Base-by-base conservation (phyloP, 2,888 invertebrate species). In the Tetheella fluctuosa region DNA sequence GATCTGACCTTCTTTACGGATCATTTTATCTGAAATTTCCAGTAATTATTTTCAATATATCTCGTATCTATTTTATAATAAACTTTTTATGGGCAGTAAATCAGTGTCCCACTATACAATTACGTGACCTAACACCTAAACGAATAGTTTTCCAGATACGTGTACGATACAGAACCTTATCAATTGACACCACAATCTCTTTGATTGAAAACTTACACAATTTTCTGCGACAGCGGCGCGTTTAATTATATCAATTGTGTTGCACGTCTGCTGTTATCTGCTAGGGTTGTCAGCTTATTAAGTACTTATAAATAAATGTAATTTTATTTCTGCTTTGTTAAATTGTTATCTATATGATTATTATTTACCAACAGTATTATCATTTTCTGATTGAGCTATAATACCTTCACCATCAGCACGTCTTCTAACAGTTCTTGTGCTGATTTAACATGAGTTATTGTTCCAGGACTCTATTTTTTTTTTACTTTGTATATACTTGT, bases 161-260 rank as follows among this genome's bases (percentile, higher is more conserved):
- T 48, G n/a, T n/a, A n/a, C n/a, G n/a, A n/a, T n/a, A n/a, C 39
- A n/a, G n/a, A 39, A 48, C 48, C 48, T 48, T 48, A 20, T 48
- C 48, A 48, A 48, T 48, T 48, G 48, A 48, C 48, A 48, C 20
- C 7, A 7, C 48, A 20, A 48, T 20, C 48, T n/a, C 8, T 15
- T 42, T 48, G 48, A 48, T 48, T 48, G 48, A 20, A 48, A 20
- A 8, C 10, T 20, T 48, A 48, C 48, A 48, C 48, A 48, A 48
- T 48, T 48, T 48, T 48, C 48, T 48, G 48, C 20, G 48, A 48
- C 48, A 7, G 6, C 48, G 48, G 8, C 8, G 48, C 17, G 48
- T 20, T 48, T 48, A 48, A 20, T 48, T 48, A n/a, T n/a, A 48
- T n/a, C 48, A 10, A 10, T 48, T 48, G 48, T 48, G 20, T 20